Conservation (phyloP, 2,888 invertebrate genomes). For the Sinhomidia bicolor region DNA sequence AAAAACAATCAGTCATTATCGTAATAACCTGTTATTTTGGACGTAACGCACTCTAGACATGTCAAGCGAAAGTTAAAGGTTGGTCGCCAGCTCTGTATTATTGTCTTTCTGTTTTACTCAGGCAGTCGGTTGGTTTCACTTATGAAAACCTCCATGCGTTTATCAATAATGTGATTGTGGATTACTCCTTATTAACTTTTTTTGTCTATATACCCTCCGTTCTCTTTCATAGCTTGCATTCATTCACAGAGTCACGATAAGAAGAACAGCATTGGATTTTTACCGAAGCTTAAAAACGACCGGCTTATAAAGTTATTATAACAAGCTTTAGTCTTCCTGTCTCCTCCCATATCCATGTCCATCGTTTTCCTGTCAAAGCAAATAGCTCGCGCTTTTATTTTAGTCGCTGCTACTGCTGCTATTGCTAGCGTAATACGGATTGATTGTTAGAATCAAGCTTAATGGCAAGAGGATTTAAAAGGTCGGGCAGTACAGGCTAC, state of each 20-base stretch:
- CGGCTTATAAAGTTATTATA: too few species aligned
- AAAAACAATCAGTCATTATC: neutral
- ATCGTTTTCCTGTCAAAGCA: neutral
- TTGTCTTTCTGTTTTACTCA: neutral
- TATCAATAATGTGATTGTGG: too few species aligned
- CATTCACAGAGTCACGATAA: too few species aligned
- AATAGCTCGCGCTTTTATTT: neutral
- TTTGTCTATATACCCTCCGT: too few species aligned
- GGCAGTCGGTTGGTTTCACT: neutral
- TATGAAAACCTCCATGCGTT: neutral
- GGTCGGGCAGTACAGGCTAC: neutral
- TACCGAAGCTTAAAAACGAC: too few species aligned
- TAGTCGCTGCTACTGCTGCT: neutral
- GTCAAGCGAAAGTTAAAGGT: constrained; percentile 58
- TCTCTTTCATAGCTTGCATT: too few species aligned
- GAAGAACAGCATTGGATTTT: neutral
- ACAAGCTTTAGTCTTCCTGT: neutral
- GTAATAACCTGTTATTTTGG: neutral
- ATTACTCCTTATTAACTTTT: neutral
- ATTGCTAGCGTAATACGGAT: constrained; percentile 26
- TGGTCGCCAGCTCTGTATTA: constrained; percentile 36
- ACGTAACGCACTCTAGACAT: constrained; percentile 51
- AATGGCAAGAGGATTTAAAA: constrained; percentile 49
- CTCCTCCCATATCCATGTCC: too few species aligned
- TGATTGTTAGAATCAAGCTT: constrained; percentile 31